Evolutionary conservation across 2,113 vertebrate species (phyloP), one percentile per base, ranked within the genome.

Genomic region (Stegastes partitus): DNA sequence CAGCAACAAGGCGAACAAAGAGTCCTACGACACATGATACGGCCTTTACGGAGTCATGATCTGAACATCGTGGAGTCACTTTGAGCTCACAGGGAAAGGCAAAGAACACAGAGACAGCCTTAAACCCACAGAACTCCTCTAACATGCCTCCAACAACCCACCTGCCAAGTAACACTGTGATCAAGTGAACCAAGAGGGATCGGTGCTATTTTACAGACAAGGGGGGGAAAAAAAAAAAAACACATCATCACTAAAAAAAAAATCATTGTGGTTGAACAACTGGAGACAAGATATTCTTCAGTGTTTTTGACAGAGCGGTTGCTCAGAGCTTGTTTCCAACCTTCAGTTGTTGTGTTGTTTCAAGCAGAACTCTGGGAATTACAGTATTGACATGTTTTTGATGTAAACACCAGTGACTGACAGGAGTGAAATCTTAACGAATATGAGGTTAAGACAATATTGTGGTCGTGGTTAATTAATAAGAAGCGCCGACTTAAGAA

Each of bases 1-100:
- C 65, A 42, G 21, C 65, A 21, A 25, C 69, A 68, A 15, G 26
- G 39, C 34, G 37, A 55, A 69, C 25, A 55, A 77, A 21, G 57
- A 68, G 28, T 71, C 63, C 47, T 67, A 39, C 54, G 59, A 50
- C 68, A 64, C 66, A 70, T 78, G 75, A 61, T 56, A 22, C 31
- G 50, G 5, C 1, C 61, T 54, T n/a, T 56, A 59, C 61, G 34
- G 68, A 53, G 77, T 45, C 45, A 45, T 68, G 34, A 66, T 73
- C 61, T 79, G 50, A 62, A 79, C 34, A 64, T 42, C 53, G 47
- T 57, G 22, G 53, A 58, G 53, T 22, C 59, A 53, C 53, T 53
- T 53, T 65, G 68, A 21, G 68, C 55, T 22, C n/a, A 50, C 68
- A 79, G 5, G 61, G 26, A 26, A 61, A 59, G 77, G 22, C 44